Evolutionary conservation across 2,797 vertebrate species (phyloP).

Genomic region (Heteromormyrus szaboi): DNA sequence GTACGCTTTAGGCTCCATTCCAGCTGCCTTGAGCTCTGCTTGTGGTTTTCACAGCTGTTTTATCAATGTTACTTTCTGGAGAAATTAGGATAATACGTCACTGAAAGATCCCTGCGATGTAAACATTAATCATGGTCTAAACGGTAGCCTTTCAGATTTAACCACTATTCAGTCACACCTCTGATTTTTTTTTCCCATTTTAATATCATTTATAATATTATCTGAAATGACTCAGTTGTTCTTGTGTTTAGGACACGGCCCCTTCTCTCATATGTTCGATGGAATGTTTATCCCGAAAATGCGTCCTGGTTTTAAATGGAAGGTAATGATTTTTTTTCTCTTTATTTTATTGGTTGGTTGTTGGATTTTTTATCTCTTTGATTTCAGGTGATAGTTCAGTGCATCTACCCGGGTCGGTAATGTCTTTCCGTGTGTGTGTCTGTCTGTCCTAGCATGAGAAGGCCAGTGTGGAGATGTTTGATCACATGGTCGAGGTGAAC

Average conservation of each 20-base stretch:
- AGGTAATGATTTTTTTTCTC: constrained; percentile 56
- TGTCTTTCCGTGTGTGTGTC: background rate
- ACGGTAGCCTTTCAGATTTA: background rate
- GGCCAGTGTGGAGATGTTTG: constrained; percentile 84
- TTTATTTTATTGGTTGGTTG: background rate
- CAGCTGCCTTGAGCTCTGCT: background rate
- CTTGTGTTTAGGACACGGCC: constrained; percentile 80
- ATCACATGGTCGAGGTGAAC: constrained; percentile 76
- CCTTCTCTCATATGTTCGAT: constrained; percentile 96
- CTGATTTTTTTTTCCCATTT: background rate
- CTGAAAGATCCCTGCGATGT: background rate
- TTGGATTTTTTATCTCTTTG: background rate
- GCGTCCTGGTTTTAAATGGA: constrained; percentile 67
- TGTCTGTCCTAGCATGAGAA: constrained; percentile 70
- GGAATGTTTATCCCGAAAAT: constrained; percentile 79
- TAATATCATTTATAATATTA: background rate
- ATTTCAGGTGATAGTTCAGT: background rate
- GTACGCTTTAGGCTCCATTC: background rate
- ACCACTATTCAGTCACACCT: background rate
- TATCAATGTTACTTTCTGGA: background rate
- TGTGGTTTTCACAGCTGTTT: background rate
- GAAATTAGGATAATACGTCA: background rate
- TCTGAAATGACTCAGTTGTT: constrained; percentile 16
- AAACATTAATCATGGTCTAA: background rate
- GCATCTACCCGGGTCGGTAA: background rate